Base-by-base conservation (phyloP, 2,888 invertebrate genomes). In the Alentia gelatinosa region DNA sequence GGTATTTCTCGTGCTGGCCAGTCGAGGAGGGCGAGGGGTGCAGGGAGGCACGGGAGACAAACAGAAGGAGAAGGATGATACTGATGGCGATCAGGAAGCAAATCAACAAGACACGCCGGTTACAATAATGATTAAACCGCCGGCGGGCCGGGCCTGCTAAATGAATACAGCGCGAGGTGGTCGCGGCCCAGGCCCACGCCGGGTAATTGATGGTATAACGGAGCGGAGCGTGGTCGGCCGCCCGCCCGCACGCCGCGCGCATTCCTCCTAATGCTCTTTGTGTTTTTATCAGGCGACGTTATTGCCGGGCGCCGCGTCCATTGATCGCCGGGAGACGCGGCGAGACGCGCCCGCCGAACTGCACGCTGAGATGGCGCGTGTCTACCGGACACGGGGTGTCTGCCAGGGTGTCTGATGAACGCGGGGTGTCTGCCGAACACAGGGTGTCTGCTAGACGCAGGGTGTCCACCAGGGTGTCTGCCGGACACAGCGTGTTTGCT, bases 151-250 rank as follows among this genome's bases (percentile, higher is more conserved):
- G 12, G 23, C 37, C 79, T 0, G 26, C 7, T 3, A 79, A 79
- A 39, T 79, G 0, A 35, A 79, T 37, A 19, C 35, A 33, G 5
- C 75, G 74, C 26, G 30, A 33, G 7, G 47, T 74, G 7, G 12
- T 74, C n/a, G 74, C 9, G n/a, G 74, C 33, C 74, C 74, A 12
- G 74, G 74, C 9, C 9, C 12, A 35, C 9, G 86, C 30, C 7
- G 42, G 4, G 35, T 86, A 86, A 86, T 47, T 86, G 86, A 47
- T 86, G 47, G 35, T 86, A 86, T 86, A 86, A 86, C 86, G 0
- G 86, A 26, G 42, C 26, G 86, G 5, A 47, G 86, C 86, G 26
- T 86, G 86, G 1, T 30, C 5, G 79, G 37, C 37, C 9, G 63
- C 12, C 63, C 5, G n/a, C n/a, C 15, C 19, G n/a, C n/a, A n/a